These are phyloP conservation scores for Phalanger gymnotis DNA, from an alignment of 2,797 vertebrate genomes.

Conservation along the genomic window DNA sequence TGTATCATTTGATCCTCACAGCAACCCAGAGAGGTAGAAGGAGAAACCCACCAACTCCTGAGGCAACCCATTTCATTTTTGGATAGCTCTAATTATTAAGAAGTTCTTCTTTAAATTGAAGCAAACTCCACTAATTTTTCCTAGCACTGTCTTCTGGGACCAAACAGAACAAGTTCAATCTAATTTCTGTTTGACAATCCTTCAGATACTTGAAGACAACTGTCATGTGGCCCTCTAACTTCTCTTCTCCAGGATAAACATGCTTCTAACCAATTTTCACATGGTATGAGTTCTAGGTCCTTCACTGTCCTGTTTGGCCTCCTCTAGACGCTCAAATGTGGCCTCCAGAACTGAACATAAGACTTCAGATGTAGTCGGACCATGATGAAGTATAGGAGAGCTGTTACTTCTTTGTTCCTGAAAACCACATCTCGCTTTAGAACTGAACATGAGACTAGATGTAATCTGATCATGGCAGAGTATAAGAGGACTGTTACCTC, in stretches of 20 bases:
- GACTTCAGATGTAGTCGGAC: not conserved
- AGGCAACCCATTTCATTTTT: not conserved
- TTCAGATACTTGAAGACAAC: not conserved
- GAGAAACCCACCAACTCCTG: not conserved
- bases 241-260: not conserved
- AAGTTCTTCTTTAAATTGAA: not conserved
- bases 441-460: too few species aligned
- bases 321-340: not conserved
- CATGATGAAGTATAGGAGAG: not conserved
- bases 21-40: not conserved
- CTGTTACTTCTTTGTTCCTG: not conserved
- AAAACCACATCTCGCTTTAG: not conserved
- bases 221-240: not conserved
- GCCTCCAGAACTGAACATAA: not conserved
- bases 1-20: not conserved
- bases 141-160: not conserved
- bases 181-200: not conserved
- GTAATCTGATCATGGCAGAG: too few species aligned
- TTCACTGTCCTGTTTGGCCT: not conserved
- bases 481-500: too few species aligned
- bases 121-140: not conserved
- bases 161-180: not conserved
- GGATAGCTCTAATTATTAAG: not conserved
- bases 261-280: not conserved
- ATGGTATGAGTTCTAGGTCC: not conserved